Percentiles rank a stretch among this genome's conserved stretches.
These are phyloP conservation scores for Poicephalus meyeri DNA, from an alignment of 2,113 vertebrate species.

Conservation along the genomic window DNA sequence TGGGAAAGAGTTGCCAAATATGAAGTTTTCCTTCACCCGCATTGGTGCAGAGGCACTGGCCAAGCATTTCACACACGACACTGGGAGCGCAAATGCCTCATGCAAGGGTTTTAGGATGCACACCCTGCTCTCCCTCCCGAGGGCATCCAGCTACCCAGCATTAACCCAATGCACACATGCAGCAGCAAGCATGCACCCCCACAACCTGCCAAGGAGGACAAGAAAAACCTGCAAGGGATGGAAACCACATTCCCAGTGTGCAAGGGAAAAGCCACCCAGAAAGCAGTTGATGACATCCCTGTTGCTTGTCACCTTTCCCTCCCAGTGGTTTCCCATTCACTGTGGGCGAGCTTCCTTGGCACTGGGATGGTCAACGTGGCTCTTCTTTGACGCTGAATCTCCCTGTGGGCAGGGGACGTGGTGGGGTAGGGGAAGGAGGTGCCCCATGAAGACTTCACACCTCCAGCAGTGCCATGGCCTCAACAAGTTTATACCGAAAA, in stretches of 20 bases:
- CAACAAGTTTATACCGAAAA: fast-evolving
- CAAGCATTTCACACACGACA: fast-evolving
- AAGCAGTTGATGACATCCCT: neutral
- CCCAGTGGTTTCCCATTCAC: neutral
- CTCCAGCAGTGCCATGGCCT: neutral
- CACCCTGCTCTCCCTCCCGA: neutral
- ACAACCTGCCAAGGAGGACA: neutral
- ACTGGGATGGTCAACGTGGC: neutral
- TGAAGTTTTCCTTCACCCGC: neutral
- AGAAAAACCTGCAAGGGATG: slow-evolving; percentile 3
- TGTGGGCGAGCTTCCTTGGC: neutral
- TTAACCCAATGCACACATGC: neutral
- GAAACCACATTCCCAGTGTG: neutral
- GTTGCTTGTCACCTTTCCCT: neutral
- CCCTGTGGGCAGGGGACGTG: neutral
- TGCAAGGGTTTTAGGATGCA: neutral
- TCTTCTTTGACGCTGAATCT: neutral
- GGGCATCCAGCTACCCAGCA: neutral
- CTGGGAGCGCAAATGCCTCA: fast-evolving
- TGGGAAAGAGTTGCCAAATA: neutral
- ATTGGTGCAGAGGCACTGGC: fast-evolving
- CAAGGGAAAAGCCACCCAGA: neutral
- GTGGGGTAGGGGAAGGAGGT: neutral
- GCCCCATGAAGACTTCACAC: neutral
- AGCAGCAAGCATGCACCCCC: fast-evolving